These are phyloP conservation scores for Coryphaenoides rupestris DNA, from an alignment of 2,113 vertebrate genomes.

Conservation along the genomic window DNA sequence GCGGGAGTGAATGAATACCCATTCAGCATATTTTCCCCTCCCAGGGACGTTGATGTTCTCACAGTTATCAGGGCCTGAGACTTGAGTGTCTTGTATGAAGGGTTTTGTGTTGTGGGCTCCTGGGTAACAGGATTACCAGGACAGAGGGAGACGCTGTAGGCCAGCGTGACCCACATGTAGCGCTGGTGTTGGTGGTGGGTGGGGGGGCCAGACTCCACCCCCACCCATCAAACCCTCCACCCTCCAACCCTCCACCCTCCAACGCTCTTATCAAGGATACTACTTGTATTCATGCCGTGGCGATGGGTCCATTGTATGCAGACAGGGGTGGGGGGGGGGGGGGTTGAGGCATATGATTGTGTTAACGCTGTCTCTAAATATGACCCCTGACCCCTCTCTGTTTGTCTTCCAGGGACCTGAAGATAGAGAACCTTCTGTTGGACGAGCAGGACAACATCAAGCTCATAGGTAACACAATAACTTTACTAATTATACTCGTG, in stretches of 20 bases:
- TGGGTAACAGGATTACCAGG: conserved; percentile 52
- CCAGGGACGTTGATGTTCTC: conserved; percentile 14
- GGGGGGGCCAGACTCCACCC: not conserved
- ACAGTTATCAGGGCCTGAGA: conserved; percentile 34
- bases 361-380: conserved; percentile 17
- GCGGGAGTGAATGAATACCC: no score
- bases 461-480: conserved; percentile 85
- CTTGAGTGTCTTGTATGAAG: conserved; percentile 29
- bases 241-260: no score
- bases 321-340: no score
- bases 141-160: conserved; percentile 23
- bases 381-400: conserved; percentile 6
- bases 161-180: conserved; percentile 46
- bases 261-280: not conserved
- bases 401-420: conserved; percentile 89
- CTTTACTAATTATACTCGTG: no score
- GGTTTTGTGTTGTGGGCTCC: conserved; percentile 34
- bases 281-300: not conserved
- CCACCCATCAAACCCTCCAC: no score
- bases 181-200: conserved; percentile 20
- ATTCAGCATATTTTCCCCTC: not conserved
- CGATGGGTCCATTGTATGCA: conserved; percentile 31
- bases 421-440: conserved; percentile 97
- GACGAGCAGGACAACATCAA: conserved; percentile 99
- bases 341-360: conserved; percentile 6